These are phyloP conservation scores for Eublepharis macularius DNA, from an alignment of 2,113 vertebrate species.

Conservation along the genomic window DNA sequence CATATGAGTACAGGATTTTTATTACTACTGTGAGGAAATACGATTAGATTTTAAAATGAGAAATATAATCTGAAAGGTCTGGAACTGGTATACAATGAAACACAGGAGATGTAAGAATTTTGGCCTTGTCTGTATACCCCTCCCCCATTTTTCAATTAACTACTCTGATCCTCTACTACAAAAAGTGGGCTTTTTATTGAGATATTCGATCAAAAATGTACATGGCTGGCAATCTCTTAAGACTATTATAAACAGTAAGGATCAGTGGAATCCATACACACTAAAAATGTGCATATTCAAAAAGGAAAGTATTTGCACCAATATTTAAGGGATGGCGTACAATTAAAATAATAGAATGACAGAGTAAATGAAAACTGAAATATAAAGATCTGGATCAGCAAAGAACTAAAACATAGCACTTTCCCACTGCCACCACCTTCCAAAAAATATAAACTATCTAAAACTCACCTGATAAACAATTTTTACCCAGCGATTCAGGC, in stretches of 20 bases:
- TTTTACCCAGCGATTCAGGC: neutral
- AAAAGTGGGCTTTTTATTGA: neutral
- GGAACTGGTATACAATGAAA: neutral
- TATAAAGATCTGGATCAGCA: neutral
- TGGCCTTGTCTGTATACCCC: neutral
- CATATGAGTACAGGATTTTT: neutral
- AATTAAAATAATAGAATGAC: neutral
- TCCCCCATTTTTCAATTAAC: neutral
- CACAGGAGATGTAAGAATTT: neutral
- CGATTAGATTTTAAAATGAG: neutral
- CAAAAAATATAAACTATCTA: neutral
- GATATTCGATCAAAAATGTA: neutral
- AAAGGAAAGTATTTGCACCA: neutral
- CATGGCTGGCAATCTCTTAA: neutral
- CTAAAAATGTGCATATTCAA: neutral
- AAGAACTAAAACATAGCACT: neutral
- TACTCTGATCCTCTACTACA: neutral
- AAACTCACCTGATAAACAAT: neutral
- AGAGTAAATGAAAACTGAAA: neutral
- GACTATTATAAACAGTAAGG: neutral
- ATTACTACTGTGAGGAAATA: neutral
- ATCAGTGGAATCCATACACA: neutral
- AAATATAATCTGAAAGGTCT: neutral
- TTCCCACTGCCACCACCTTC: too few relatives aligned
- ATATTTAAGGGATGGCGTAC: neutral